Evolutionary conservation across 2,888 invertebrate species (phyloP).

Genomic region (Lapara coniferarum): DNA sequence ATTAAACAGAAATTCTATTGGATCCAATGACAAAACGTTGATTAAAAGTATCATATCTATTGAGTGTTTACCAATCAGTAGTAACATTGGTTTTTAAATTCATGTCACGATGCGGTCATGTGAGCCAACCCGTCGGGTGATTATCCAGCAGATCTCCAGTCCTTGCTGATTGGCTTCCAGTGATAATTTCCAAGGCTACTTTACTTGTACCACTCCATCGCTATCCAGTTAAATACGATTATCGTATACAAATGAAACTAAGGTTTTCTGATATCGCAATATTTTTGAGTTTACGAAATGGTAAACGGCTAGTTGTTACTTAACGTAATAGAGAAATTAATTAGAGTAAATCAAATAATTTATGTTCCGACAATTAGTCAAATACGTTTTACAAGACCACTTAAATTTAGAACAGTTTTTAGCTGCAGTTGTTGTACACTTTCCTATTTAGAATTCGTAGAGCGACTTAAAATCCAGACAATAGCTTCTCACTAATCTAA

Average conservation of each 20-base stretch:
- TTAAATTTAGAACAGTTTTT: not conserved
- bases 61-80: not conserved
- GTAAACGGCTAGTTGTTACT: not conserved
- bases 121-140: slow-evolving; percentile 36
- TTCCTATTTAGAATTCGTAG: not conserved
- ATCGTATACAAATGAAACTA: slow-evolving; percentile 6
- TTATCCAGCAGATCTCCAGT: slow-evolving; percentile 44
- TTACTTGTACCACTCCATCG: slow-evolving; percentile 17
- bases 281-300: not conserved
- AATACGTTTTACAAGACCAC: not conserved
- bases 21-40: not conserved
- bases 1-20: not conserved
- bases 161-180: slow-evolving; percentile 45
- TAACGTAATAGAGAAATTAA: not conserved
- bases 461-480: not conserved
- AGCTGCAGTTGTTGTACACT: not conserved
- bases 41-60: not conserved
- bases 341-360: not conserved
- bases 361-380: too few relatives aligned
- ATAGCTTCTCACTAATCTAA: slow-evolving; percentile 9
- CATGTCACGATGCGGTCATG: not conserved
- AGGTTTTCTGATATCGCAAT: not conserved
- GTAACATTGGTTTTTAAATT: slow-evolving; percentile 1
- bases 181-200: slow-evolving; percentile 39
- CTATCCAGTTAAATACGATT: slow-evolving; percentile 25